Conservation (phyloP, 2,113 vertebrate species). For the Pterocles orientalis region DNA sequence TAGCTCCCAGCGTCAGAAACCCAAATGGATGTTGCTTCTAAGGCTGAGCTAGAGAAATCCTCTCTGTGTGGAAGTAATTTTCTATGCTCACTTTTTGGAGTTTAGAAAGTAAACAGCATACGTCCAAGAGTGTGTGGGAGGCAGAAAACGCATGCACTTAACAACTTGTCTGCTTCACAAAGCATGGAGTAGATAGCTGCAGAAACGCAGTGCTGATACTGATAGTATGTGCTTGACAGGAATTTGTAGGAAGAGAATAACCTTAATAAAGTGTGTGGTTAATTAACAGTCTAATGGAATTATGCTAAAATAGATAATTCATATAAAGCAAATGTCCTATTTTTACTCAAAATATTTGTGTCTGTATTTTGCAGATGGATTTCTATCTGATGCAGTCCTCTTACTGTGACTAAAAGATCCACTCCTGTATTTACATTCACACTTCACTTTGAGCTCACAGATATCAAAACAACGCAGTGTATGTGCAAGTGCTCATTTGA, state of each 20-base stretch:
- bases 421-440: neutral
- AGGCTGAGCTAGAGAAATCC: slow-evolving; percentile 38
- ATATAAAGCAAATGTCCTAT: neutral
- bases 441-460: neutral
- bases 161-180: slow-evolving; percentile 50
- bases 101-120: slow-evolving; percentile 73
- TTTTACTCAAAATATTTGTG: neutral
- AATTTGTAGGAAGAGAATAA: slow-evolving; percentile 9
- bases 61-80: slow-evolving; percentile 53
- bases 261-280: slow-evolving; percentile 23
- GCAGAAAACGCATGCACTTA: slow-evolving; percentile 36
- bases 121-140: slow-evolving; percentile 59
- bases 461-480: neutral
- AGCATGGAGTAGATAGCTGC: slow-evolving; percentile 17
- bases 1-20: neutral
- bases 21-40: slow-evolving; percentile 35
- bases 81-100: slow-evolving; percentile 58
- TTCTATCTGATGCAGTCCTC: neutral
- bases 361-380: neutral
- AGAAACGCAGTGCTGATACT: slow-evolving; percentile 31
- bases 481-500: neutral
- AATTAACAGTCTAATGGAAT: slow-evolving; percentile 11
- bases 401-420: neutral
- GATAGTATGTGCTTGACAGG: neutral
- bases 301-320: neutral